phyloP scores from a whole-genome alignment of 2,797 vertebrate genomes.

The Epinephelus coioides region DNA sequence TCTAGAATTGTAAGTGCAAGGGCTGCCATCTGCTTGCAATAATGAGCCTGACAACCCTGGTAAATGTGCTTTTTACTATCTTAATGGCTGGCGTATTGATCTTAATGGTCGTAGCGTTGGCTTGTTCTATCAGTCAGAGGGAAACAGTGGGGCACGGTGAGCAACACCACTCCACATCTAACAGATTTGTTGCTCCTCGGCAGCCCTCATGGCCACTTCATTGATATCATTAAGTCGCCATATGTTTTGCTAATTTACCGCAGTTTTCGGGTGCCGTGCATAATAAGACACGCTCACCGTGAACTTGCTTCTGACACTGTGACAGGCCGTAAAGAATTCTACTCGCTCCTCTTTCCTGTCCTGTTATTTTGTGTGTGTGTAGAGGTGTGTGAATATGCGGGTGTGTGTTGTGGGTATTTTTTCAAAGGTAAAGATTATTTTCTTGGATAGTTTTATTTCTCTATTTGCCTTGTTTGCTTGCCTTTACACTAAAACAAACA shows the following conservation, averaged over 20 bases:
- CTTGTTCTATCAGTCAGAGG: conserved; percentile 88
- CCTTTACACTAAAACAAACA: conserved; percentile 3
- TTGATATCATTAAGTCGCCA: conserved; percentile 86
- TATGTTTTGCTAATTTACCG: conserved; percentile 85
- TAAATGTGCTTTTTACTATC: conserved; percentile 94
- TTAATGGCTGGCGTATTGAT: conserved; percentile 94
- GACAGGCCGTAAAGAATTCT: conserved; percentile 79
- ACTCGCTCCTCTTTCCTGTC: conserved; percentile 53
- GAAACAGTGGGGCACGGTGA: conserved; percentile 82
- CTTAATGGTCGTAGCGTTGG: conserved; percentile 89
- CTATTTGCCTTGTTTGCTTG: conserved; percentile 5
- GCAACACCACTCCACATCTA: conserved; percentile 80
- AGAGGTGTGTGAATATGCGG: conserved; percentile 17
- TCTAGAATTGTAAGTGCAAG: conserved; percentile 88
- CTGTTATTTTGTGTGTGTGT: conserved; percentile 39
- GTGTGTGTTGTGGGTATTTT: conserved; percentile 1
- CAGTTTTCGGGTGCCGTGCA: conserved; percentile 79
- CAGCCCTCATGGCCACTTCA: conserved; percentile 83
- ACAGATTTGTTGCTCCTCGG: conserved; percentile 83
- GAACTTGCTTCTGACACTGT: conserved; percentile 83
- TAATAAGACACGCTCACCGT: conserved; percentile 82
- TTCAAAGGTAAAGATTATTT: conserved; percentile 18
- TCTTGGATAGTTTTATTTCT: conserved; percentile 1
- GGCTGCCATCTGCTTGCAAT: conserved; percentile 96
- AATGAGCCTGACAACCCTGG: conserved; percentile 94